Conservation (phyloP, 2,888 invertebrate genomes). For the Hyalella azteca region DNA sequence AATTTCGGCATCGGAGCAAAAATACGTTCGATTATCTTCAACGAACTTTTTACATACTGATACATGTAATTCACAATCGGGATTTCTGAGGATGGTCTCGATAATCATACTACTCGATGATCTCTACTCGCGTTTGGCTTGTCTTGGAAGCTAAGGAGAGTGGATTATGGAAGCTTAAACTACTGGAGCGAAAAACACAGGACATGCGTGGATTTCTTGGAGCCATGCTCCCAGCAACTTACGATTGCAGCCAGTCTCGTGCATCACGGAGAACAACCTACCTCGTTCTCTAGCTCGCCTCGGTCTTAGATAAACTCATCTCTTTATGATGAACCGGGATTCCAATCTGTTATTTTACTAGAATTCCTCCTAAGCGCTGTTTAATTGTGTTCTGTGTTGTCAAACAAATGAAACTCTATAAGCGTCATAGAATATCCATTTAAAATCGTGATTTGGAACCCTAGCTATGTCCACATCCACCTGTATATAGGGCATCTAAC, state of each 20-base stretch:
- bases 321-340: constrained; percentile 1
- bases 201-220: background rate
- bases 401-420: background rate
- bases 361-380: background rate
- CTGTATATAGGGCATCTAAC: too few relatives aligned
- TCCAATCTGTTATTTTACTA: background rate
- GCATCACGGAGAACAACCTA: constrained; percentile 10
- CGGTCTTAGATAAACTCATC: constrained; percentile 1
- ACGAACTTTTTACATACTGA: too few relatives aligned
- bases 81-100: too few relatives aligned
- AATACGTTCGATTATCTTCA: too few relatives aligned
- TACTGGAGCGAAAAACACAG: constrained; percentile 6
- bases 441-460: too few relatives aligned
- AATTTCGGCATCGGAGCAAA: too few relatives aligned
- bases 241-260: constrained; percentile 12
- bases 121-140: too few relatives aligned
- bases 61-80: too few relatives aligned
- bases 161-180: too few relatives aligned
- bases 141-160: too few relatives aligned
- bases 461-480: too few relatives aligned
- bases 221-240: constrained; percentile 9
- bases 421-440: background rate
- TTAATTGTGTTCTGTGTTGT: background rate
- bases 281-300: background rate
- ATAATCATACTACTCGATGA: too few relatives aligned